Base-by-base conservation (phyloP, 37 sponge, comb jelly and placozoan genomes). In the Crambe crambe region DNA sequence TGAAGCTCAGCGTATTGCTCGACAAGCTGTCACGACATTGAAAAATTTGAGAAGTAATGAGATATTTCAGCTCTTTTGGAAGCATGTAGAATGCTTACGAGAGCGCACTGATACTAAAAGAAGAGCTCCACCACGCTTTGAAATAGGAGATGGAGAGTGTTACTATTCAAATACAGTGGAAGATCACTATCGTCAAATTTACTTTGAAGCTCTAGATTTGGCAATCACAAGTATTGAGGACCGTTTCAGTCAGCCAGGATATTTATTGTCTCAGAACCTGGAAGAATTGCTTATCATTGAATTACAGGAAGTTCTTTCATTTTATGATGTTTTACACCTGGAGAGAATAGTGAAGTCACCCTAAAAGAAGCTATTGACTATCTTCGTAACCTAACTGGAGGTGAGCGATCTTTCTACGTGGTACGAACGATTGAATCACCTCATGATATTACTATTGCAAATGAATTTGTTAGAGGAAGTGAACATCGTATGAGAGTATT, bases 121-220 rank as follows among this genome's bases (percentile, higher is more conserved):
- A 62, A 62, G 18, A 29, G 26, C 26, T 8, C 64, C 64, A n/a
- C 9, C 21, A n/a, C 27, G 64, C 64, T 62, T 72, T 79, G 80
- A 86, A 1, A 40, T 40, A 69, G 77, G 83, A 10, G 41, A 61
- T 62, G 84, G 78, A 20, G 73, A 56, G 25, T 66, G 42, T 42
- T 83, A 83, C 37, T 54, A 58, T 51, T 75, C 70, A 57, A 31
- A 29, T n/a, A 74, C 85, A 5, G 44, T 78, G 10, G 80, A 89
- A 42, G 89, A 89, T 47, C 73, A 83, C 80, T 89, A 89, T 41
- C 84, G 74, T 39, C 21, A 37, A 36, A 63, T 68, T 37, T 89
- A 89, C 67, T 89, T 83, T 83, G 89, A 89, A 47, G 89, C 85
- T 25, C 56, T 89, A 31, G 89, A 89, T 58, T 60, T 83, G 37